Evolutionary conservation across 2,888 invertebrate species (phyloP), one percentile per base, ranked within the genome.

Genomic region (Danaus chrysippus): DNA sequence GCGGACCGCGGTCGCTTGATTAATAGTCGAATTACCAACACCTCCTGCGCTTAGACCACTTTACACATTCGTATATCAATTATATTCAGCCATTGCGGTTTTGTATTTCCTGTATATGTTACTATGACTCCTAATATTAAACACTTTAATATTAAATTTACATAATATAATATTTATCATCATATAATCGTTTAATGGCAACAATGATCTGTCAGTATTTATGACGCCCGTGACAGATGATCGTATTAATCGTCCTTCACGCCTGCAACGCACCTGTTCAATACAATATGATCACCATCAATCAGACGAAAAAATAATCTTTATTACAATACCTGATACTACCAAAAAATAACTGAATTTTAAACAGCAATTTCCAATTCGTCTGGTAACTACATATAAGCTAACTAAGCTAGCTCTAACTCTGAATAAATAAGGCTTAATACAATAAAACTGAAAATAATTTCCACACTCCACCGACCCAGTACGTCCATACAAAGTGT

Each of bases 11-110:
- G 72, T 74, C 72, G 61, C 70, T 73, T 86, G 86, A 87, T 87
- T 86, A 86, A 87, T 87, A 76, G 79, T 75, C 75, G 78, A 82
- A 81, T 86, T 81, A 83, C 82, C 78, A 79, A 81, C 76, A 76
- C 80, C 81, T 77, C 78, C 56, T 67, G 61, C 64, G 67, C 66
- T 49, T 49, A 49, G 58, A 71, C 74, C 74, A 74, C 74, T 70
- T 58, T 57, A 52, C 58, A 58, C 52, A 58, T 58, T 46, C 49
- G 15, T 49, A 49, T 49, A 49, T 49, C 49, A 49, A 49, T 58
- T 43, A 58, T 58, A 59, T 54, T 59, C 58, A 44, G 17, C 17
- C 10, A 17, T 49, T 49, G 15, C 17, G 10, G 49, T 49, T 46
- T 49, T 49, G 11, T 49, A 17, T 49, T 10, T 49, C 17, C 17